Percentiles rank a stretch among this genome's conserved stretches.
Evolutionary conservation across 2,797 vertebrate genomes (phyloP).

Genomic region (Molossus alvarezi): DNA sequence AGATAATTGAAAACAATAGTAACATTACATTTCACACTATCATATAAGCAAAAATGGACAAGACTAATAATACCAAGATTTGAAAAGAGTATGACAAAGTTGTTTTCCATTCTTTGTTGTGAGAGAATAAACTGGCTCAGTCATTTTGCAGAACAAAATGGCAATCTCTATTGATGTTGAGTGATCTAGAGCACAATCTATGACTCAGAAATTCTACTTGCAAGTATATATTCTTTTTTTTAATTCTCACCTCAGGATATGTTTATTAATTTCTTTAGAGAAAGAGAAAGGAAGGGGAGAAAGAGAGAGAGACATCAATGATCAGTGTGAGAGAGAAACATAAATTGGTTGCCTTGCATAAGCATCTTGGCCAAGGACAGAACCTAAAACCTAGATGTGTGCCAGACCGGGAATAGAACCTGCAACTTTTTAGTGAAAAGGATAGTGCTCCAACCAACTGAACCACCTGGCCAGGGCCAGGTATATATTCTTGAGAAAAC

Average conservation of each 20-base stretch:
- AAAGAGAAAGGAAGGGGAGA: not conserved
- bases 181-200: not conserved
- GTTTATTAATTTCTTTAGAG: not conserved
- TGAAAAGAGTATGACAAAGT: not conserved
- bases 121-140: not conserved
- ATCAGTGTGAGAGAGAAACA: not conserved
- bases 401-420: not conserved
- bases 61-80: not conserved
- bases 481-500: not conserved
- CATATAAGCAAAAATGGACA: not conserved
- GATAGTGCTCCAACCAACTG: not conserved
- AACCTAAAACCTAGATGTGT: not conserved
- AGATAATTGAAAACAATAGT: not conserved
- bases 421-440: not conserved
- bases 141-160: not conserved
- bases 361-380: not conserved
- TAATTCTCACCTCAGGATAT: not conserved
- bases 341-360: not conserved
- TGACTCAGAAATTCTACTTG: not conserved
- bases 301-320: not conserved
- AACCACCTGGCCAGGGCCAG: not conserved
- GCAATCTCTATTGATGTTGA: not conserved
- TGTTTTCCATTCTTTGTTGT: not conserved
- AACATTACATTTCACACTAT: not conserved
- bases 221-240: not conserved